Evolutionary conservation across 2,888 invertebrate species (phyloP).

Genomic region (Polylopha cassiicola): DNA sequence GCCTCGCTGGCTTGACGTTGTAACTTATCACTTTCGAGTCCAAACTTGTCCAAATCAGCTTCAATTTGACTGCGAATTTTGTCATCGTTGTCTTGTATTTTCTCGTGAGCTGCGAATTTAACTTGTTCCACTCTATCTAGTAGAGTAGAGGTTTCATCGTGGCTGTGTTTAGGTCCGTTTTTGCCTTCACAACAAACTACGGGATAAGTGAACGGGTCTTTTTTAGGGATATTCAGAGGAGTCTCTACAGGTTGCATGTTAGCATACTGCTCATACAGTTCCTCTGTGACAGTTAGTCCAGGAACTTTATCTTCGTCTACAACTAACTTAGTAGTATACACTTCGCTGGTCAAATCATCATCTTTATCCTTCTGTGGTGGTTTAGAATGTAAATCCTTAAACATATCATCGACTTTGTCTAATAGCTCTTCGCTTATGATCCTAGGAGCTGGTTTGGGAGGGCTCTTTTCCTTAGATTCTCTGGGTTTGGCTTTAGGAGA

Average conservation of each 20-base stretch:
- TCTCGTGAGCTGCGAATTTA: slow-evolving; percentile 60
- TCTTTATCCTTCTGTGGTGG: slow-evolving; percentile 49
- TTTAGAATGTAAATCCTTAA: slow-evolving; percentile 60
- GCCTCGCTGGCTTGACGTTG: slow-evolving; percentile 46
- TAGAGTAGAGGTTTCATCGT: slow-evolving; percentile 65
- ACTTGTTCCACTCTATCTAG: slow-evolving; percentile 65
- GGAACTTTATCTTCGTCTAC: slow-evolving; percentile 60
- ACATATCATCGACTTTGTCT: slow-evolving; percentile 74
- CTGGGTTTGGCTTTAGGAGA: slow-evolving; percentile 21
- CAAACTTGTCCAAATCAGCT: slow-evolving; percentile 49
- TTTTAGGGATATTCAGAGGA: slow-evolving; percentile 43
- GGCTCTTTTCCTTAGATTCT: slow-evolving; percentile 25
- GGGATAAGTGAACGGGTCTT: slow-evolving; percentile 61
- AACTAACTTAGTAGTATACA: slow-evolving; percentile 63
- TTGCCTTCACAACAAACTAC: slow-evolving; percentile 60
- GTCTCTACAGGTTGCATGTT: slow-evolving; percentile 69
- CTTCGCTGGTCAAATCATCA: slow-evolving; percentile 50
- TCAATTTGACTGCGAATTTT: slow-evolving; percentile 44
- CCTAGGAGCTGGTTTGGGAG: slow-evolving; percentile 66
- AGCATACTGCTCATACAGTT: slow-evolving; percentile 61
- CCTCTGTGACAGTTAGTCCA: slow-evolving; percentile 43
- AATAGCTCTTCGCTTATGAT: slow-evolving; percentile 66
- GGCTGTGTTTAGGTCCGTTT: slow-evolving; percentile 57
- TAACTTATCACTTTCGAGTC: slow-evolving; percentile 57
- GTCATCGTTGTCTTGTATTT: slow-evolving; percentile 48